These are phyloP conservation scores for Teinopalpus imperialis DNA, from an alignment of 2,888 invertebrate species.

Conservation along the genomic window DNA sequence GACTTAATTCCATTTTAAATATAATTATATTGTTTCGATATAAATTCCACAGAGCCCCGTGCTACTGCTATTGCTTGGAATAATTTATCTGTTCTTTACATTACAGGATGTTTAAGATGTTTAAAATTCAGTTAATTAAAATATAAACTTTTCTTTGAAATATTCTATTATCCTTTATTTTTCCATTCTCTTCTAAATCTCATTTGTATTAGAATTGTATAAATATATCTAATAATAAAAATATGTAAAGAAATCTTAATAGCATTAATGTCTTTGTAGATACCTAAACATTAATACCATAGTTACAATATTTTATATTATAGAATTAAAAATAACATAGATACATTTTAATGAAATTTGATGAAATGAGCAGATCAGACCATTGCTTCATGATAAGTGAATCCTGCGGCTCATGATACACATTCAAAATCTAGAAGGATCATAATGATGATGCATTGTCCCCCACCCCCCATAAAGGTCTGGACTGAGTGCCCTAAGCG, in stretches of 20 bases:
- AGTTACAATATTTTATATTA: no score
- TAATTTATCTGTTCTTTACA: conserved; percentile 24
- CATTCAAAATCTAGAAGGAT: no score
- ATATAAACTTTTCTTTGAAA: conserved; percentile 13
- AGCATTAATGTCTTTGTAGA: no score
- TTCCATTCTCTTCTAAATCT: neutral
- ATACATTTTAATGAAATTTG: no score
- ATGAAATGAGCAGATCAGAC: no score
- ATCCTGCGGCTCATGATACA: no score
- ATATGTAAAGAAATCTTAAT: conserved; percentile 10
- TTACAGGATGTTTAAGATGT: conserved; percentile 19
- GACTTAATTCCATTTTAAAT: conserved; percentile 20
- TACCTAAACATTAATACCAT: no score
- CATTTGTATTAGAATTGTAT: neutral
- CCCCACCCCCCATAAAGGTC: no score
- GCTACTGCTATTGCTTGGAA: conserved; percentile 20
- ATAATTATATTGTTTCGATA: conserved; percentile 21
- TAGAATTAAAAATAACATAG: no score
- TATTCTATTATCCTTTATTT: conserved; percentile 7
- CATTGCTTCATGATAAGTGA: no score
- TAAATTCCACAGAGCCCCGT: conserved; percentile 22
- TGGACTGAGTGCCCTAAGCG: no score
- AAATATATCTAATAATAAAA: neutral
- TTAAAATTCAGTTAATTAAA: conserved; percentile 26
- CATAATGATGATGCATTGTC: no score